These are phyloP conservation scores for Hanleya hanleyi DNA, from an alignment of 2,888 invertebrate species.

Conservation along the genomic window DNA sequence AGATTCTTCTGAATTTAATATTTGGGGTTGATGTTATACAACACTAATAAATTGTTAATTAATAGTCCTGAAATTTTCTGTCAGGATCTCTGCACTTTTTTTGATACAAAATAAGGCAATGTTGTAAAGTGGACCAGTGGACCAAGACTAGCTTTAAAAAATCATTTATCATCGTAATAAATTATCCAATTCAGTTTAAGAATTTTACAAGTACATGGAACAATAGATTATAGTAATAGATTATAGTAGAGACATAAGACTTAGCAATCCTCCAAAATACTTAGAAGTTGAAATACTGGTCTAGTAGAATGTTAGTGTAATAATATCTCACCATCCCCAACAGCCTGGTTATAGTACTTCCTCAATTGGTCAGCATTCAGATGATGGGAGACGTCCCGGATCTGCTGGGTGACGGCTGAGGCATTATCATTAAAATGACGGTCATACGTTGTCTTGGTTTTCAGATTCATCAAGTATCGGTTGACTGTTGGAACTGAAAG, in stretches of 20 bases:
- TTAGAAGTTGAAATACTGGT: background rate
- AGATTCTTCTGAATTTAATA: no score
- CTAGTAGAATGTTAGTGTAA: background rate
- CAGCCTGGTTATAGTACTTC: background rate
- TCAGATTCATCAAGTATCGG: slow-evolving; percentile 42
- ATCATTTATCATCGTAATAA: no score
- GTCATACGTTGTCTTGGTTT: slow-evolving; percentile 62
- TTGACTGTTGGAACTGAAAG: slow-evolving; percentile 57
- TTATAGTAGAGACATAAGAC: background rate
- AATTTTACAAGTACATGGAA: background rate
- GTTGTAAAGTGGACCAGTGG: no score
- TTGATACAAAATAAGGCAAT: no score
- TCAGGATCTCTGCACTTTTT: no score
- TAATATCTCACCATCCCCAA: background rate
- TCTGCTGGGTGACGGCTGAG: slow-evolving; percentile 46
- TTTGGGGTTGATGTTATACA: no score
- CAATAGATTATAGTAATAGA: background rate
- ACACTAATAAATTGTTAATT: no score
- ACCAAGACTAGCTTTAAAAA: no score
- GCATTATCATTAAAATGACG: slow-evolving; percentile 61
- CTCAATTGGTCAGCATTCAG: background rate
- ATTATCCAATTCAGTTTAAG: background rate
- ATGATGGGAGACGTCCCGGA: background rate
- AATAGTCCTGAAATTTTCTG: no score
- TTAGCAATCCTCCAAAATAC: background rate